phyloP scores from a whole-genome alignment of 2,113 vertebrate genomes.

The Phaethon lepturus region DNA sequence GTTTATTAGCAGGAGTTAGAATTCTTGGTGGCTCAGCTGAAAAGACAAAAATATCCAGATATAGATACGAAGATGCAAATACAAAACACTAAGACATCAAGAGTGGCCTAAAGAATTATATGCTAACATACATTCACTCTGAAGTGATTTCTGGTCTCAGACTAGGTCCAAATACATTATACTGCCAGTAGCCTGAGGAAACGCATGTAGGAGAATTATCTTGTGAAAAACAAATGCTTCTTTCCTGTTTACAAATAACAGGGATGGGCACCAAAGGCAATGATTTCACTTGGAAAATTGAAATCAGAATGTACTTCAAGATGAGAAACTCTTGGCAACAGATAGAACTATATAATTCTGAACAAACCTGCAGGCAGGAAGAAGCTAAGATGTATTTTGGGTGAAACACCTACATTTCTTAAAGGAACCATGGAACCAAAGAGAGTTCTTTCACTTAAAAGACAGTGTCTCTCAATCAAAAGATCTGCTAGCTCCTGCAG shows the following conservation, averaged over 20 bases:
- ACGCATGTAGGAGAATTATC: neutral
- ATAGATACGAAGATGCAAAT: neutral
- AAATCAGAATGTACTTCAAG: neutral
- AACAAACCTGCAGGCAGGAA: neutral
- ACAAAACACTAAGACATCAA: neutral
- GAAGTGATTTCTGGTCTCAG: neutral
- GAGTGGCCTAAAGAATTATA: neutral
- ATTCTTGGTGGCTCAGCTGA: conserved; percentile 93
- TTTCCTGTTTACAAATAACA: neutral
- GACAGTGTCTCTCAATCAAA: neutral
- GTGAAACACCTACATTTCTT: neutral
- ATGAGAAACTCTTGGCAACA: neutral
- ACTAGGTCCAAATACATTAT: neutral
- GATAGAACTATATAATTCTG: neutral
- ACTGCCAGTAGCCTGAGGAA: neutral
- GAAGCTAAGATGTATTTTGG: neutral
- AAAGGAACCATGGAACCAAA: neutral
- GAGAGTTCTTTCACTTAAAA: neutral
- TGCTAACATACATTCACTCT: neutral
- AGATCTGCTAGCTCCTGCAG: neutral
- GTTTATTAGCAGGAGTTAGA: conserved; percentile 82
- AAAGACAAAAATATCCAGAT: conserved; percentile 49
- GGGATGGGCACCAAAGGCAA: neutral
- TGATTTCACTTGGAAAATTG: neutral
- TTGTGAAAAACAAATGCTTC: neutral